Conservation (phyloP, 2,888 invertebrate species). For the Torymus tubicola region DNA sequence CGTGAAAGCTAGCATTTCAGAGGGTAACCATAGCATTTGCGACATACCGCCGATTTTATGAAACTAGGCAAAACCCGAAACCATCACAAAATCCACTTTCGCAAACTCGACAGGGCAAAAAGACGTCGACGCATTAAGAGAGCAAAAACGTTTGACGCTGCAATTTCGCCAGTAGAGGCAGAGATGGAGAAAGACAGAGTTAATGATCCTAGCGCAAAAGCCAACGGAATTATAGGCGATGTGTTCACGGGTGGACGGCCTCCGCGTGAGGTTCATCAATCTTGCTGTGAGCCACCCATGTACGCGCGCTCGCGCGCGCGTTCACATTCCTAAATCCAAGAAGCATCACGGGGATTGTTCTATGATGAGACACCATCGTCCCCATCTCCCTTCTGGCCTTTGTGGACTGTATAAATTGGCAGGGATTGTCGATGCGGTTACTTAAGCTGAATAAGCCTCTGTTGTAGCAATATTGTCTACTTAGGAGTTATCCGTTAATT, state of each 20-base stretch:
- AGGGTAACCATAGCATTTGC: no score
- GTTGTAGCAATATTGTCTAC: no score
- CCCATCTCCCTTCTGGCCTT: no score
- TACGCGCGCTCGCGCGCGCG: neutral
- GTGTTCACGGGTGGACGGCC: slow-evolving; percentile 2
- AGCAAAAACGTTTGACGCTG: slow-evolving; percentile 15
- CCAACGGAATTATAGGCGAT: slow-evolving; percentile 21
- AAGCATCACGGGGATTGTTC: slow-evolving; percentile 6
- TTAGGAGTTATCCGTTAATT: no score
- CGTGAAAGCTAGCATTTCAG: no score
- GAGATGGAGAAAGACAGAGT: neutral
- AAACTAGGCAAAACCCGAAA: neutral
- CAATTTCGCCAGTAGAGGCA: slow-evolving; percentile 4
- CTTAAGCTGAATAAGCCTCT: no score
- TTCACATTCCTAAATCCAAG: slow-evolving; percentile 14
- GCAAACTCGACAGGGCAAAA: neutral
- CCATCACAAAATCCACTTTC: slow-evolving; percentile 2
- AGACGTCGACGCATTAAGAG: neutral
- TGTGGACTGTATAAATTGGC: neutral
- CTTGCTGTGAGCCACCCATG: neutral
- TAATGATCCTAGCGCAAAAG: slow-evolving; percentile 37
- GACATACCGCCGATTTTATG: no score
- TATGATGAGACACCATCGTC: neutral
- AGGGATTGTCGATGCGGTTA: neutral
- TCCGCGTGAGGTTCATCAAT: slow-evolving; percentile 30